phyloP scores from a whole-genome alignment of 2,888 invertebrate genomes.

The Caenorhabditis drosophilae region DNA sequence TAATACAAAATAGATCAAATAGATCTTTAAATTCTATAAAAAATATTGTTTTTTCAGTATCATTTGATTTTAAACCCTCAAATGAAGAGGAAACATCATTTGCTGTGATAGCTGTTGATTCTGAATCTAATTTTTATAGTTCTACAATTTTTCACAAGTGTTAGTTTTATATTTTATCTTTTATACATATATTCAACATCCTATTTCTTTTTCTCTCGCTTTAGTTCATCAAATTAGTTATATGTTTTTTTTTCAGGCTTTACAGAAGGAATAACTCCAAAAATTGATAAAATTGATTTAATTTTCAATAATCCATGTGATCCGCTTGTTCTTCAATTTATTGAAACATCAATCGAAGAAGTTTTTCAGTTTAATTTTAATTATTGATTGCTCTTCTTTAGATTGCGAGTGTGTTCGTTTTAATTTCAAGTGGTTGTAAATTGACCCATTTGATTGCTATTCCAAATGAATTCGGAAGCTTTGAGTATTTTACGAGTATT shows the following conservation, averaged over 20 bases:
- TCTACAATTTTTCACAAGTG: constrained; percentile 12
- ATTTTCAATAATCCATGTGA: constrained; percentile 21
- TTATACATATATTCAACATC: too few relatives aligned
- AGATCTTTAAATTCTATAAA: neutral
- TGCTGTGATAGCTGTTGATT: constrained; percentile 21
- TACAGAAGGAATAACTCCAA: constrained; percentile 12
- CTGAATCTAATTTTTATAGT: constrained; percentile 20
- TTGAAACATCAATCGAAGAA: constrained; percentile 17
- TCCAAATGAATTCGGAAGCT: constrained; percentile 28
- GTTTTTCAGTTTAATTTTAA: too few relatives aligned
- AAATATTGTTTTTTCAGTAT: constrained; percentile 16
- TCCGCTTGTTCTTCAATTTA: constrained; percentile 13
- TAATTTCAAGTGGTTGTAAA: constrained; percentile 18
- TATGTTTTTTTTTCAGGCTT: constrained; percentile 17
- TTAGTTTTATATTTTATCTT: too few relatives aligned
- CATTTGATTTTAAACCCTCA: constrained; percentile 24
- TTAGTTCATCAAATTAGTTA: too few relatives aligned
- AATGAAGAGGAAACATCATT: constrained; percentile 12
- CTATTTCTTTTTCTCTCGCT: too few relatives aligned
- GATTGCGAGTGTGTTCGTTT: constrained; percentile 15
- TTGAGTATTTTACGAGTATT: constrained; percentile 8
- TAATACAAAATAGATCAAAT: too few relatives aligned
- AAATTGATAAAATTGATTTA: constrained; percentile 16
- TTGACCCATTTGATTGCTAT: constrained; percentile 20
- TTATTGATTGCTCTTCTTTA: neutral